Conservation (phyloP, 2,113 vertebrate species). For the Vidua macroura region DNA sequence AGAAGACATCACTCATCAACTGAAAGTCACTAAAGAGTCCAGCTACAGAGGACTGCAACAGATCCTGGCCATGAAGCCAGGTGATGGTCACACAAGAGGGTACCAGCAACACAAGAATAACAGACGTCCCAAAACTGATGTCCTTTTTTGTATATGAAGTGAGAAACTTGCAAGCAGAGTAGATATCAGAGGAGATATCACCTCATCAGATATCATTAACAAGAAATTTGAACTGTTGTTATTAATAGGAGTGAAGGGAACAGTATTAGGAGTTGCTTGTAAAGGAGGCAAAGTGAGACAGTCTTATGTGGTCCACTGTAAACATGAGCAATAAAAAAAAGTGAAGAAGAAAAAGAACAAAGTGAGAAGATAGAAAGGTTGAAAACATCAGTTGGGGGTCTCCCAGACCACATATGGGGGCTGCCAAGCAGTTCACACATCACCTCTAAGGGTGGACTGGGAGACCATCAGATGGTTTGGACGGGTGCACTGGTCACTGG, state of each 20-base stretch:
- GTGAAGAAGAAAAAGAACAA: neutral
- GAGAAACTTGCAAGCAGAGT: neutral
- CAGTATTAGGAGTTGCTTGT: neutral
- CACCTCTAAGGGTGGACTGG: neutral
- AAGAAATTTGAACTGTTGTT: neutral
- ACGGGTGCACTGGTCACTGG: neutral
- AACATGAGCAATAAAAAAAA: neutral
- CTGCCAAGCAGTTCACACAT: neutral
- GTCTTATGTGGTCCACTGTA: neutral
- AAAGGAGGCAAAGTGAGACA: neutral
- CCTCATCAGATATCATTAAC: neutral
- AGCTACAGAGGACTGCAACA: neutral
- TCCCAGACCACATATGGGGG: fast-evolving
- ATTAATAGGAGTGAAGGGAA: neutral
- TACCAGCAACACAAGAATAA: neutral
- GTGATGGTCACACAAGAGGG: neutral
- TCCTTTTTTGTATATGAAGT: neutral
- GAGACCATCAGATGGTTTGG: neutral
- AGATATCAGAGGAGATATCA: neutral
- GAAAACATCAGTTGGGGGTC: neutral
- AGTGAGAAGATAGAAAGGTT: neutral
- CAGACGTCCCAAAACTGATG: neutral
- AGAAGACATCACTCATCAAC: neutral
- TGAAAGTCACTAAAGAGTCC: neutral
- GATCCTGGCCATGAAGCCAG: neutral